Conservation (phyloP, 2,113 vertebrate genomes). For the Aleadryas rufinucha region DNA sequence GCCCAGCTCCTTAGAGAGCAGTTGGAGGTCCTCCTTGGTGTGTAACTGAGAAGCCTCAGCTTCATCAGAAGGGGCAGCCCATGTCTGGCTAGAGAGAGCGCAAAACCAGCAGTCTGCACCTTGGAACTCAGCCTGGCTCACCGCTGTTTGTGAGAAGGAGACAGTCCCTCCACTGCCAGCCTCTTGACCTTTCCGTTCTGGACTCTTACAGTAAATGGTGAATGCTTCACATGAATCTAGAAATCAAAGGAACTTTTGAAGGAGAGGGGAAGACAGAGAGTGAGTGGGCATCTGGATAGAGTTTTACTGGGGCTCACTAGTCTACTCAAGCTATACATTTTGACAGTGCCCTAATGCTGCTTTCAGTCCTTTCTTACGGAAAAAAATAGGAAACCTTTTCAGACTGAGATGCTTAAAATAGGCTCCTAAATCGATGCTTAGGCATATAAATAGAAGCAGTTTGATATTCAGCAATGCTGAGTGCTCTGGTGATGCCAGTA, state of each 20-base stretch:
- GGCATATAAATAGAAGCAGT: conserved; percentile 18
- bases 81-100: neutral
- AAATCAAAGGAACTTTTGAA: neutral
- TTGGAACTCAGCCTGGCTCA: neutral
- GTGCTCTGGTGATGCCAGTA: neutral
- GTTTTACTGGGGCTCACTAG: neutral
- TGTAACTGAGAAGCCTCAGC: neutral
- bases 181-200: neutral
- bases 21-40: neutral
- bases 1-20: neutral
- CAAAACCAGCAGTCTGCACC: neutral
- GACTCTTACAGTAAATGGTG: neutral
- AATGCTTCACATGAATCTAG: neutral
- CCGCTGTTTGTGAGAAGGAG: neutral
- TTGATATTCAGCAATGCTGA: conserved; percentile 19
- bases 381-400: conserved; percentile 13
- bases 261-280: neutral
- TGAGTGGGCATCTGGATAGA: neutral
- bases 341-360: neutral
- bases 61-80: neutral
- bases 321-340: neutral
- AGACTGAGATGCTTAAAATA: conserved; percentile 29
- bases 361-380: neutral
- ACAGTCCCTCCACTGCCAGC: neutral
- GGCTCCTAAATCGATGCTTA: neutral